Conservation (phyloP, 2,888 invertebrate species). For the Sarcophaga carnaria region DNA sequence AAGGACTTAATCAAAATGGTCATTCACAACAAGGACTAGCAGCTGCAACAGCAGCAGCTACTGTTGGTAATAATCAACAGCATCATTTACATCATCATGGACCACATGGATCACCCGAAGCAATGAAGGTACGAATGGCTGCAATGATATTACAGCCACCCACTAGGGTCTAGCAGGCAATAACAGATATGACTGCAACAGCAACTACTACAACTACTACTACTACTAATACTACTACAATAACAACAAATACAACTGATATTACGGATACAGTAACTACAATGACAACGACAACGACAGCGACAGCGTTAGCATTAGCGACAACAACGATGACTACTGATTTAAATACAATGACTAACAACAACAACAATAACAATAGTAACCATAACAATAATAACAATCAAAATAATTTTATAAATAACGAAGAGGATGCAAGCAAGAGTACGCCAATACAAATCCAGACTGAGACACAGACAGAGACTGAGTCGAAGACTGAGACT, state of each 20-base stretch:
- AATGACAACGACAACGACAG: conserved; percentile 67
- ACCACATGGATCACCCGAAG: conserved; percentile 86
- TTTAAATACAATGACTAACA: background rate
- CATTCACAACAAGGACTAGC: conserved; percentile 34
- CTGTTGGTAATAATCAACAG: conserved; percentile 75
- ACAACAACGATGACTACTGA: background rate
- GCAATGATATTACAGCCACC: conserved; percentile 95
- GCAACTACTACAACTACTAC: conserved; percentile 71
- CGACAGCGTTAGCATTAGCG: conserved; percentile 45
- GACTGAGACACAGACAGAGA: conserved; percentile 10
- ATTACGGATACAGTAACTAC: conserved; percentile 71
- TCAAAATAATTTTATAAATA: conserved; percentile 69
- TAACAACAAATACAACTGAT: conserved; percentile 71
- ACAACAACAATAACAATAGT: conserved; percentile 42
- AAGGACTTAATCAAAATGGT: conserved; percentile 22
- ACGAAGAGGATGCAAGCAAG: background rate
- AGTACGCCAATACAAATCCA: background rate
- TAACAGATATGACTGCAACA: conserved; percentile 75
- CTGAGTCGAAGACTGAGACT: conserved; percentile 1
- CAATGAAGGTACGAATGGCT: conserved; percentile 94
- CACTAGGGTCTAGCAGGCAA: conserved; percentile 87
- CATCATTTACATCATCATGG: conserved; percentile 77
- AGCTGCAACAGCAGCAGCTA: conserved; percentile 75
- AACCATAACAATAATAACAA: conserved; percentile 69
- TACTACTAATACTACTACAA: conserved; percentile 71